These are phyloP conservation scores for Zoroaster sp. DNA, from an alignment of 53 echinoderm and acorn worm genomes.

Conservation along the genomic window DNA sequence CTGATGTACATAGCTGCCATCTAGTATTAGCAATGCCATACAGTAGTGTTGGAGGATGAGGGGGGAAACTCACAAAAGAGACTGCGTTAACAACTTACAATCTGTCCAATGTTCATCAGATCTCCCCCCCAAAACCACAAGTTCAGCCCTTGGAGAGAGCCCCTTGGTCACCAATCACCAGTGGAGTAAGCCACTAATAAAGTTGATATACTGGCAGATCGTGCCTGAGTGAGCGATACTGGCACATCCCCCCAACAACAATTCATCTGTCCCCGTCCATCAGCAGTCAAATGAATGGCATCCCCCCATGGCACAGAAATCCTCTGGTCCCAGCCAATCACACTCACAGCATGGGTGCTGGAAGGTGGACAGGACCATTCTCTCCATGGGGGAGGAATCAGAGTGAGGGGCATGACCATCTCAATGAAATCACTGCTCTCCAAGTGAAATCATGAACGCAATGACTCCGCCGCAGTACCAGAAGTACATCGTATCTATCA, in stretches of 20 bases:
- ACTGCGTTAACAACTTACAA: background rate
- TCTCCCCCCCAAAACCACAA: background rate
- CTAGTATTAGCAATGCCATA: background rate
- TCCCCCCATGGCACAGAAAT: conserved; percentile 40
- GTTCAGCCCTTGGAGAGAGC: too few species aligned
- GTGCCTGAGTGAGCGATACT: conserved; percentile 2
- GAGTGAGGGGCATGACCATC: conserved; percentile 5
- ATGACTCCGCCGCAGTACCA: background rate
- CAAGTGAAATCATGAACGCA: background rate
- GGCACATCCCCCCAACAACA: conserved; percentile 6
- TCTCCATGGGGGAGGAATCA: background rate
- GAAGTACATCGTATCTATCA: background rate
- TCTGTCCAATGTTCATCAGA: background rate
- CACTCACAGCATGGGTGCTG: conserved; percentile 11
- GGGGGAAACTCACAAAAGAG: background rate
- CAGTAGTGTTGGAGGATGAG: too few species aligned
- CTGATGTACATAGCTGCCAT: background rate
- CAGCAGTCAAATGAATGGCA: conserved; percentile 16
- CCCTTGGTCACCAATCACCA: background rate
- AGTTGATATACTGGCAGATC: background rate
- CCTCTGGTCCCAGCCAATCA: conserved; percentile 35
- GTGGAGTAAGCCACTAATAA: background rate
- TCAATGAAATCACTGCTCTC: background rate
- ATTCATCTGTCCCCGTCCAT: conserved; percentile 7
- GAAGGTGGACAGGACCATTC: background rate